Base-by-base conservation (phyloP, 53 echinoderm and acorn worm species). In the Patiria pectinifera region DNA sequence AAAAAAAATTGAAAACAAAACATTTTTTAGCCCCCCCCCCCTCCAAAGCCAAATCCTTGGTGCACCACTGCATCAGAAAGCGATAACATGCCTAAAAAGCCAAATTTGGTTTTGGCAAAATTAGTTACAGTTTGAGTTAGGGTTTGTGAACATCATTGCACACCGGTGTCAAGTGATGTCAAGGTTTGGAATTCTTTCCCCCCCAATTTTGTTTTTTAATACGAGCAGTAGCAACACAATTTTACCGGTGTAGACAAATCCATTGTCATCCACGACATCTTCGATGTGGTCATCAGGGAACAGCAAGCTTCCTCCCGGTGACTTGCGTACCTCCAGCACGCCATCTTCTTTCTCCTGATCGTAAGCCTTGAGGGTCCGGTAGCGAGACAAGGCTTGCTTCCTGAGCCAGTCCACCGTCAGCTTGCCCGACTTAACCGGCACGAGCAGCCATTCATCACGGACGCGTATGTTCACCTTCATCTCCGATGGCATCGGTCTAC, bases 191-290 rank as follows among this genome's bases (percentile, higher is more conserved):
- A 35, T 35, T 35, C 35, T 35, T 35, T 35, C 35, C 35, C 35
- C 35, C 35, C 35, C 35, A 0, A 35, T 35, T 35, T 35, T 35
- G 35, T 35, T 35, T 35, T 35, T 35, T 35, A 35, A 35, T 35
- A 35, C 35, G 0, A 35, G 35, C 35, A 35, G 35, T 35, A 35
- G 35, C 45, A 47, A 14, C 43, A 43, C 69, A 82, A 35, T 6
- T 7, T 92, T 80, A 99, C 99, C 95, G 3, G 95, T 86, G 89
- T 92, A 91, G 78, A 99, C 79, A 85, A 99, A 99, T 72, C 95
- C 99, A 53, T 95, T 96, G 18, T 99, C 95, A 25, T 99, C 99
- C 53, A 99, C 48, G 13, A 99, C 89, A 70, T 99, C 99, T 22
- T 85, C 86, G 21, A 99, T 85, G 5, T 80, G 82, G 70, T 99